Evolutionary conservation across 2,888 invertebrate species (phyloP).

Genomic region (Orthosia gothica): DNA sequence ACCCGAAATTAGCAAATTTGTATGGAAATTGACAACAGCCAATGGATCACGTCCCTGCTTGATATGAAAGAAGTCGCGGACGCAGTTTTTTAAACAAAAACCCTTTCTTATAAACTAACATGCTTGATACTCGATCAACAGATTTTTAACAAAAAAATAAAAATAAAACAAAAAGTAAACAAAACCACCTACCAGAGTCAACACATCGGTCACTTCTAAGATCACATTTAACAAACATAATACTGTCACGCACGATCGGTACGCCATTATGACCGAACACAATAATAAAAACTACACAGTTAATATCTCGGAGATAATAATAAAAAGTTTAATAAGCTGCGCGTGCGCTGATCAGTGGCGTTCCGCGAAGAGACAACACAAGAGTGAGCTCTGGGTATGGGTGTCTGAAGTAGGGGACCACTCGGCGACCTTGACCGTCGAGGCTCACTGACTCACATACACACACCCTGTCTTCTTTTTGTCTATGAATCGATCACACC

Average conservation of each 20-base stretch:
- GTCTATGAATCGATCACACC: slow-evolving; percentile 52
- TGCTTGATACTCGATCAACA: neutral
- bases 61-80: too few species aligned
- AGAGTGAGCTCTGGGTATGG: slow-evolving; percentile 59
- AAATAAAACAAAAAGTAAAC: neutral
- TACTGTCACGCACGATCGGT: slow-evolving; percentile 74
- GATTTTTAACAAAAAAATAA: neutral
- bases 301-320: slow-evolving; percentile 29
- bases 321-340: slow-evolving; percentile 31
- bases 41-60: too few species aligned
- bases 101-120: neutral
- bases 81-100: slow-evolving; percentile 4
- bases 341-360: slow-evolving; percentile 58
- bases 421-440: slow-evolving; percentile 83
- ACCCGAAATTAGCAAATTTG: too few species aligned
- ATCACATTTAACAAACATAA: slow-evolving; percentile 79
- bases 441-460: slow-evolving; percentile 83
- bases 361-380: slow-evolving; percentile 61
- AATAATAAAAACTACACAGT: slow-evolving; percentile 40
- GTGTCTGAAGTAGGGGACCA: slow-evolving; percentile 76
- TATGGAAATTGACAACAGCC: too few species aligned
- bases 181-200: slow-evolving; percentile 79
- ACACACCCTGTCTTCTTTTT: slow-evolving; percentile 70
- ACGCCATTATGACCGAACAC: slow-evolving; percentile 57
- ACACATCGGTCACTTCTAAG: slow-evolving; percentile 79